Conservation (phyloP, 2,888 invertebrate species). For the Pristionchus mayeri region DNA sequence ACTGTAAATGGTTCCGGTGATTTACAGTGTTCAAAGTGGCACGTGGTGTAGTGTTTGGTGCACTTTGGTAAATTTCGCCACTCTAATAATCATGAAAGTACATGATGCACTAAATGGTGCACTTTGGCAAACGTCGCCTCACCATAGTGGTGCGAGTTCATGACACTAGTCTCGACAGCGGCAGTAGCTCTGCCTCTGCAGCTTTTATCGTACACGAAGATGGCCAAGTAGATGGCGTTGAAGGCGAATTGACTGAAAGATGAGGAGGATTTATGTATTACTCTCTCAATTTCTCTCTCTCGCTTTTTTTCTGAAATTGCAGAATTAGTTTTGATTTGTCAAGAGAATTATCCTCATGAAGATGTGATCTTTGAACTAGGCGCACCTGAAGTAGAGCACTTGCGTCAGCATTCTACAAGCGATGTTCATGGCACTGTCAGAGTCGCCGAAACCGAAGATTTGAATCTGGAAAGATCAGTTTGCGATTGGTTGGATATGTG, state of each 20-base stretch:
- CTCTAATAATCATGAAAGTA: too few relatives aligned
- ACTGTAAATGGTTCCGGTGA: not conserved
- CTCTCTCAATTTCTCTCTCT: too few relatives aligned
- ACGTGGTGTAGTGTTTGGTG: not conserved
- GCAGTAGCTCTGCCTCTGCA: conserved; percentile 45
- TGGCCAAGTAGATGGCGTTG: conserved; percentile 57
- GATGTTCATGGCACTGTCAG: conserved; percentile 39
- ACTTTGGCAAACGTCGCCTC: not conserved
- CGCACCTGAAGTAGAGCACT: conserved; percentile 55
- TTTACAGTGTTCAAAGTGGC: not conserved
- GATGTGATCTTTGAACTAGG: not conserved
- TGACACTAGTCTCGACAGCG: conserved; percentile 34
- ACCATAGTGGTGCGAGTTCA: conserved; percentile 38
- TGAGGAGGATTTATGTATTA: too few relatives aligned
- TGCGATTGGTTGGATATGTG: not conserved
- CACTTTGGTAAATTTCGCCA: not conserved
- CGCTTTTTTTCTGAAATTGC: too few relatives aligned
- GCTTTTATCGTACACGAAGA: conserved; percentile 58
- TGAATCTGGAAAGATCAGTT: not conserved
- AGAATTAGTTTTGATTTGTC: too few relatives aligned
- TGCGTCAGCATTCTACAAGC: conserved; percentile 54
- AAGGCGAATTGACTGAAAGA: conserved; percentile 57
- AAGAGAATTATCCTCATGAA: not conserved
- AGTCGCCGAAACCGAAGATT: conserved; percentile 1
- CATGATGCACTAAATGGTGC: not conserved